Evolutionary conservation across 2,888 invertebrate genomes (phyloP).

Genomic region (Aspidapion aeneum): DNA sequence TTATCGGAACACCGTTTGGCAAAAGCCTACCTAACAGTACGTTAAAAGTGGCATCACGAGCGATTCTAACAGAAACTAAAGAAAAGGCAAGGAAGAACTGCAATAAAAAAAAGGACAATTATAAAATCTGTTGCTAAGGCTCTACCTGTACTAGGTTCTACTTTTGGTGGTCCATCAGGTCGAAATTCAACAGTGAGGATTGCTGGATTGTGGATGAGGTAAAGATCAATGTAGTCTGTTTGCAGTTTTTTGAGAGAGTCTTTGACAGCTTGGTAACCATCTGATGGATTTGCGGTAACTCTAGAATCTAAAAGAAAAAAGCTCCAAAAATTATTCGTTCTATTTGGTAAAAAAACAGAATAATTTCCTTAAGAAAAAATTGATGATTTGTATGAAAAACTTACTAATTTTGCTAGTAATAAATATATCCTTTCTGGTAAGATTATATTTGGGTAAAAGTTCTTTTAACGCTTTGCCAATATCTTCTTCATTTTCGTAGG

Average conservation of each 20-base stretch:
- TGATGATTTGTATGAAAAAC: constrained; percentile 22
- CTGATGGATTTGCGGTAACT: constrained; percentile 10
- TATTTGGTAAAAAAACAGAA: not conserved
- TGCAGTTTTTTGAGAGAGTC: constrained; percentile 61
- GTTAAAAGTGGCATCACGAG: too few relatives aligned
- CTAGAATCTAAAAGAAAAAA: not conserved
- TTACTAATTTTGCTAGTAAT: constrained; percentile 77
- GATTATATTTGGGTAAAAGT: constrained; percentile 63
- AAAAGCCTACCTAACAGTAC: too few relatives aligned
- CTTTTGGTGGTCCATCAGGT: not conserved
- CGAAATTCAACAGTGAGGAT: constrained; percentile 41
- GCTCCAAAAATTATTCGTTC: too few relatives aligned
- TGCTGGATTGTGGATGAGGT: constrained; percentile 82
- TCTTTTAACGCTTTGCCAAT: constrained; percentile 62
- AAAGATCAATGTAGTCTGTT: constrained; percentile 70
- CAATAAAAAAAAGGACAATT: too few relatives aligned
- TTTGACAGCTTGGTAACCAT: constrained; percentile 48
- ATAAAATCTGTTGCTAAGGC: too few relatives aligned
- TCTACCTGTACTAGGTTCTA: not conserved
- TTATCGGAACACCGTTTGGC: too few relatives aligned
- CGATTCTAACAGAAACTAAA: too few relatives aligned
- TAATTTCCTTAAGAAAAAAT: not conserved
- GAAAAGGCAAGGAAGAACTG: too few relatives aligned
- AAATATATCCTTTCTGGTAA: constrained; percentile 70
- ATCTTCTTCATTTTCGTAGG: constrained; percentile 70